These are phyloP conservation scores for Lordiphosa stackelbergi DNA, from an alignment of 1,140 invertebrate species.

Conservation along the genomic window DNA sequence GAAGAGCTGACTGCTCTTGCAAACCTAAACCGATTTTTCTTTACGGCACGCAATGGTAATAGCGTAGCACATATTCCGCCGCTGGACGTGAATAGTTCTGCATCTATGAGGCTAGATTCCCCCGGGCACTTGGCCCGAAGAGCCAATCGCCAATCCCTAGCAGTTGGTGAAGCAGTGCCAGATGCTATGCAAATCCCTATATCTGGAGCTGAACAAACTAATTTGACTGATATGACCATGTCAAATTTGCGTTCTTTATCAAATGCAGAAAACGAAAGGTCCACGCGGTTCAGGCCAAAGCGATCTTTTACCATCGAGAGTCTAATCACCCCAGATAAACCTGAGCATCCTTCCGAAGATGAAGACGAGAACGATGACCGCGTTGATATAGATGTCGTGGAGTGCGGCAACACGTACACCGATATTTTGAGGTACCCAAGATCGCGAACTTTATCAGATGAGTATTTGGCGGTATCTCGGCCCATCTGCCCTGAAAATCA, in stretches of 20 bases:
- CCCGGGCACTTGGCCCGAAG: slow-evolving; percentile 11
- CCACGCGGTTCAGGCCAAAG: slow-evolving; percentile 76
- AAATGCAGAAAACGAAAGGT: slow-evolving; percentile 39
- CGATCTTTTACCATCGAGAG: slow-evolving; percentile 91
- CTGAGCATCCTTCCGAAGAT: slow-evolving; percentile 46
- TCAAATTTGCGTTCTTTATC: slow-evolving; percentile 69
- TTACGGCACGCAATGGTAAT: slow-evolving; percentile 69
- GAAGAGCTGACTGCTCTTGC: slow-evolving; percentile 84
- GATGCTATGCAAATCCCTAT: slow-evolving; percentile 36
- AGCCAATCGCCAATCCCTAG: slow-evolving; percentile 22
- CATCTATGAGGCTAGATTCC: slow-evolving; percentile 30
- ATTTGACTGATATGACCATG: slow-evolving; percentile 77
- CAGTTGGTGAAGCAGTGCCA: slow-evolving; percentile 16
- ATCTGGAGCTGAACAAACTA: slow-evolving; percentile 26
- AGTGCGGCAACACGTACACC: slow-evolving; percentile 35
- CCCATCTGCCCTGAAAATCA: slow-evolving; percentile 36
- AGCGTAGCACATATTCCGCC: slow-evolving; percentile 35
- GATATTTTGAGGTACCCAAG: slow-evolving; percentile 28
- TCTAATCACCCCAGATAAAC: slow-evolving; percentile 85
- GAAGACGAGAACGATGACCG: slow-evolving; percentile 53
- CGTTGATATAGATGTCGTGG: slow-evolving; percentile 57
- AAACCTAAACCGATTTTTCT: slow-evolving; percentile 84
- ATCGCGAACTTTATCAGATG: slow-evolving; percentile 35
- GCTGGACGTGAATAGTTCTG: slow-evolving; percentile 29
- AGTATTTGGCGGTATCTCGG: slow-evolving; percentile 33